Base-by-base conservation (phyloP, 2,797 vertebrate genomes). In the Sebastiscus albofasciatus region DNA sequence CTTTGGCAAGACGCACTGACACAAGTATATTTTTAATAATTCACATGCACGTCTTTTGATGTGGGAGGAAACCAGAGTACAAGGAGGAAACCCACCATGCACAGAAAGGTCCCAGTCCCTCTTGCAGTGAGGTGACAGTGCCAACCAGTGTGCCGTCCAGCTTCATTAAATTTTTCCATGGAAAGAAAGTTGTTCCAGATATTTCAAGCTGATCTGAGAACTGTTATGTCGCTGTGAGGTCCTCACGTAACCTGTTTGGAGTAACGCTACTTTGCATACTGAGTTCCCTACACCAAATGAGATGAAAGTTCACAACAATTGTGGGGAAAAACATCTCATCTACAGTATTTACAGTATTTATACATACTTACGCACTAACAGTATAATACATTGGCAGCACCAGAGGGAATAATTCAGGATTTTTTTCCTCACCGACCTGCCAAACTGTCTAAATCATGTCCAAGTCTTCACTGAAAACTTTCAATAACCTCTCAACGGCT, bases 301-400 rank as follows among this genome's bases (percentile, higher is more conserved):
- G 33, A 71, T 55, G 18, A 66, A 60, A 14, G 27, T 60, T 67
- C 29, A 61, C n/a, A 52, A 34, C 31, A 6, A n/a, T 14, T 52
- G 49, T 52, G 18, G 4, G 20, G 49, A 52, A 52, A 52, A n/a
- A 42, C 54, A 60, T 68, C 81, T 71, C 11, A 70, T 68, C 36
- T 55, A 20, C 58, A 29, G 67, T 64, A 70, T 74, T 71, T 33
- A 65, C 68, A 66, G n/a, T 72, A 77, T 80, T 69, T 67, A 74
- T 56, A 74, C 26, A 70, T 1, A 56, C 65, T 72, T 34, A 52
- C 67, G 54, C 65, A 29, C 79, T 34, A 67, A 46, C 29, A 31
- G 70, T 55, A 75, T 82, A 66, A 36, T 61, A 61, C 59, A 42
- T 8, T 8, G 8, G 36, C 68, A 59, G 72, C 2, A 24, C 24